Evolutionary conservation across 1,140 invertebrate genomes (phyloP), one percentile per base, ranked within the genome.

Genomic region (Nymphalis io): DNA sequence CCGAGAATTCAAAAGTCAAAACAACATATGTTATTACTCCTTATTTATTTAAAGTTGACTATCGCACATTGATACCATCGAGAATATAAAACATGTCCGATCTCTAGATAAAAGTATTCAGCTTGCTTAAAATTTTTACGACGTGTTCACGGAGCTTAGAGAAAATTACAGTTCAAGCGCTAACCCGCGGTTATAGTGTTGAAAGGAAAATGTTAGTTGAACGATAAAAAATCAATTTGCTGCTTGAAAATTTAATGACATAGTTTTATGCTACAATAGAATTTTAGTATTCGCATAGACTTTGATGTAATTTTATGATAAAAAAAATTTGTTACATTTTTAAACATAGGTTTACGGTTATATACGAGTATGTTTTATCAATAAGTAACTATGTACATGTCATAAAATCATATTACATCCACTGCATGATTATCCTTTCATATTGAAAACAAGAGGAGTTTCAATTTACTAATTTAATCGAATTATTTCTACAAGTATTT

Each of bases 141-240:
- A 46, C 42, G 42, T 46, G 42, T 46, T 46, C 15, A 46, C 15
- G n/a, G n/a, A 46, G 42, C 42, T 46, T 46, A 46, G n/a, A 46
- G 42, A 46, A 46, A 46, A 46, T 46, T 15, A n/a, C 15, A 46
- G 15, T 46, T 46, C 42, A n/a, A 46, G 42, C 42, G 42, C n/a
- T 46, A 46, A 46, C 42, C 16, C n/a, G 42, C n/a, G 42, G 42
- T 46, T 42, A 46, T 46, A 46, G n/a, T 46, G 15, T 46, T n/a
- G 42, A n/a, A 46, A 46, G 42, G 13, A 46, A 15, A 46, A 16
- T n/a, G 42, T 46, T 46, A n/a, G 42, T 46, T 46, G 42, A 46
- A 46, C 42, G 42, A 46, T 46, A 46, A 46, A 46, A 46, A 46
- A 46, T 46, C 42, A 46, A 46, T 46, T 46, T 46, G 2, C 27